These are phyloP conservation scores for Silurus glanis DNA, from an alignment of 2,113 vertebrate genomes.

Conservation along the genomic window DNA sequence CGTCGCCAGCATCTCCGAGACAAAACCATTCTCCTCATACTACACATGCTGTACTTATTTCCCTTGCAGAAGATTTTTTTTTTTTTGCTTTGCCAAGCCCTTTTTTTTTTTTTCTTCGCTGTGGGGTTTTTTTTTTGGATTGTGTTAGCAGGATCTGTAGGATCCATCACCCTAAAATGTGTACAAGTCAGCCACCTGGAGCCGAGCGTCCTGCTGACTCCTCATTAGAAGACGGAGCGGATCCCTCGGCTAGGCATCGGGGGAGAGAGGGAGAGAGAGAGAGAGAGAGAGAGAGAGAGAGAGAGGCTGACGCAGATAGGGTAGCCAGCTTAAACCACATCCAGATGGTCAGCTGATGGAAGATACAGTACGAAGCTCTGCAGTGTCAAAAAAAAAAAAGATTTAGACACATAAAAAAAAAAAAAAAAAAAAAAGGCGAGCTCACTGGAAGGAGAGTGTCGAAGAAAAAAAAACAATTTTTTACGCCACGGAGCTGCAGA, in stretches of 20 bases:
- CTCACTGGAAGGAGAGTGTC: not conserved
- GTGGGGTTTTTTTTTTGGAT: constrained; percentile 37
- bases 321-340: constrained; percentile 26
- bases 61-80: not conserved
- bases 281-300: not conserved
- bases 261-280: too few relatives aligned
- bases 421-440: constrained; percentile 14
- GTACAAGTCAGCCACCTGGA: constrained; percentile 48
- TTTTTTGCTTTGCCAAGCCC: constrained; percentile 49
- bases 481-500: constrained; percentile 35
- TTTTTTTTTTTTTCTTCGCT: constrained; percentile 28
- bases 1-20: too few relatives aligned
- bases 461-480: not conserved
- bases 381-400: constrained; percentile 20
- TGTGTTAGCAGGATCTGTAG: constrained; percentile 51
- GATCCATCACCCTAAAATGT: constrained; percentile 47
- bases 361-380: constrained; percentile 12
- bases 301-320: constrained; percentile 20
- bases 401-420: constrained; percentile 17
- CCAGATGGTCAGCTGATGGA: constrained; percentile 47
- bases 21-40: too few relatives aligned
- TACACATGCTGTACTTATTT: too few relatives aligned
- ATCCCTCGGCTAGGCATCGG: not conserved
- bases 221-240: constrained; percentile 49
- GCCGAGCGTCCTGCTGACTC: constrained; percentile 43